These are phyloP conservation scores for Chaenogobius annularis DNA, from an alignment of 2,113 vertebrate genomes.

Conservation along the genomic window DNA sequence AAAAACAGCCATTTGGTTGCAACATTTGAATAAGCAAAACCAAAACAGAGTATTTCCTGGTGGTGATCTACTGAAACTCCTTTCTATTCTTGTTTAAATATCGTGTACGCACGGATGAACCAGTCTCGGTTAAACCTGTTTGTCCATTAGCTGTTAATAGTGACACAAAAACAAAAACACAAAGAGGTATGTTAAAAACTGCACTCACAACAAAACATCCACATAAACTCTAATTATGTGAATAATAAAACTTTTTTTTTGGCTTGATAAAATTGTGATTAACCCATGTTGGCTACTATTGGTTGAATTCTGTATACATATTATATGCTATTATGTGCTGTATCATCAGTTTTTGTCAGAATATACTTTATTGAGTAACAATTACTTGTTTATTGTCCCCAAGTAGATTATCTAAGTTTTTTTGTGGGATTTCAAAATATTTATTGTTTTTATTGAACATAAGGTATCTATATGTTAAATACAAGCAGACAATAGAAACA, in stretches of 20 bases:
- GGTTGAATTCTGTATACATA: too few species aligned
- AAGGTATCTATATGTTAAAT: background rate
- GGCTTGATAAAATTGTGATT: background rate
- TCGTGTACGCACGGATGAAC: background rate
- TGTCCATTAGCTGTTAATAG: conserved; percentile 24
- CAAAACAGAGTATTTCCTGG: background rate
- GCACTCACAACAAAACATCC: background rate
- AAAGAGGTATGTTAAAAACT: background rate
- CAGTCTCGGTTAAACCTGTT: conserved; percentile 79
- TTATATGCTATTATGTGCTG: too few species aligned
- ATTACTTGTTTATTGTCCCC: background rate
- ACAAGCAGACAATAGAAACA: background rate
- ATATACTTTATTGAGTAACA: background rate
- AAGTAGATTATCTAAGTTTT: background rate
- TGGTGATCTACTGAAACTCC: conserved; percentile 54
- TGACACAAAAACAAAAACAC: conserved; percentile 2
- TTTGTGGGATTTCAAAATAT: background rate
- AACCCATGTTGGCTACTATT: too few species aligned
- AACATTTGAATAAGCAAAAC: conserved; percentile 18
- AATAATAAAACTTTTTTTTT: background rate
- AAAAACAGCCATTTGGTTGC: background rate
- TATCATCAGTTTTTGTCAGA: too few species aligned
- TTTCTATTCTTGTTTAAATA: conserved; percentile 35
- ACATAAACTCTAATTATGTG: too few species aligned
- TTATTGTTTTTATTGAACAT: background rate